Evolutionary conservation across 2,797 vertebrate genomes (phyloP).

Genomic region (Cheirogaleus major): DNA sequence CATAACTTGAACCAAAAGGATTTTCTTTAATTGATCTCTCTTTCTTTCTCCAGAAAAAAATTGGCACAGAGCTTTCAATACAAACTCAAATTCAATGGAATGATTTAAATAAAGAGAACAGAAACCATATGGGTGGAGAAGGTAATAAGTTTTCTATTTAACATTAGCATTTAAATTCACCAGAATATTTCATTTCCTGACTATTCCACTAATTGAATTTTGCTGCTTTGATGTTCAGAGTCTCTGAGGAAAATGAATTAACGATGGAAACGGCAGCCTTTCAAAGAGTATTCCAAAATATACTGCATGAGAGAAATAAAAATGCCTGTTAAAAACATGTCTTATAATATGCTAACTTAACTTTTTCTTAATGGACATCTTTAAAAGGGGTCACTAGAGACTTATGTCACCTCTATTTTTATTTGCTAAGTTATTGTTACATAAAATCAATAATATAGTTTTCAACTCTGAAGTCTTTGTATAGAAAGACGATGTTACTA

Average conservation of each 20-base stretch:
- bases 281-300: slow-evolving; percentile 46
- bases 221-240: slow-evolving; percentile 47
- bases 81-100: slow-evolving; percentile 29
- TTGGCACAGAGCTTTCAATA: neutral
- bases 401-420: slow-evolving; percentile 22
- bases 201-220: slow-evolving; percentile 51
- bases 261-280: neutral
- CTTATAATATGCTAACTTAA: slow-evolving; percentile 21
- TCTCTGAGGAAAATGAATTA: slow-evolving; percentile 50
- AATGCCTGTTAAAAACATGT: neutral
- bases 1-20: neutral
- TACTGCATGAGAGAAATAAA: slow-evolving; percentile 3
- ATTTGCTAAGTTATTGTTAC: neutral
- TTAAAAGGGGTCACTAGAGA: neutral
- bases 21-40: slow-evolving; percentile 15
- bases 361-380: neutral
- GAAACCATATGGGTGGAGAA: neutral
- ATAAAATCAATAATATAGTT: neutral
- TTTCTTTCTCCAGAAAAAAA: neutral
- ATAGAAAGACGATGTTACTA: slow-evolving; percentile 3
- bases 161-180: slow-evolving; percentile 42
- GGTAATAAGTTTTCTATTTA: slow-evolving; percentile 22
- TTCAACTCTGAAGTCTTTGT: neutral
- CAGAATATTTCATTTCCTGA: slow-evolving; percentile 54
- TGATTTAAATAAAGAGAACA: slow-evolving; percentile 26